These are phyloP conservation scores for Stenotaenia linearis DNA, from an alignment of 2,888 invertebrate species.

Conservation along the genomic window DNA sequence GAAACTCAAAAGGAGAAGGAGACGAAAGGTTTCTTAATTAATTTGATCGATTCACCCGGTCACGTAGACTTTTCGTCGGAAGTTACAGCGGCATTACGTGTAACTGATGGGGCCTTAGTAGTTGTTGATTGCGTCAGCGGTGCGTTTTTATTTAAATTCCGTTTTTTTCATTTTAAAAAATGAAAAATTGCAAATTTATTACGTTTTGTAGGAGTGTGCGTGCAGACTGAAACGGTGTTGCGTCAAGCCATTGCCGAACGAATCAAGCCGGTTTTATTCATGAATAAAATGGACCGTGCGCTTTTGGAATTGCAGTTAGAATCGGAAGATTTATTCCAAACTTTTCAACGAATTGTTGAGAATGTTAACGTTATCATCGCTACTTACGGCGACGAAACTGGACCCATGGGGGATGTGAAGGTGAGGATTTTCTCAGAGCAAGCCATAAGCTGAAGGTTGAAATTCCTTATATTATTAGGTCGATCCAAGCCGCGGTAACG, in stretches of 20 bases:
- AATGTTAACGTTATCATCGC: constrained; percentile 99
- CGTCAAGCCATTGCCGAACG: constrained; percentile 99
- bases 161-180: not conserved
- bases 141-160: constrained; percentile 50
- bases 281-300: constrained; percentile 99
- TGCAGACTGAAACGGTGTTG: constrained; percentile 98
- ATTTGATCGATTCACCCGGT: constrained; percentile 98
- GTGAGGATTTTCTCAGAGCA: constrained; percentile 51
- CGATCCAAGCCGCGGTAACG: constrained; percentile 96
- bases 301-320: constrained; percentile 93
- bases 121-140: constrained; percentile 99
- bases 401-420: constrained; percentile 98
- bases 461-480: constrained; percentile 51
- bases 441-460: not conserved
- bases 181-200: not conserved
- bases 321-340: constrained; percentile 95
- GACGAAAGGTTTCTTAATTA: constrained; percentile 96
- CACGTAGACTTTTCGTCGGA: constrained; percentile 99
- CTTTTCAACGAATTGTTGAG: constrained; percentile 99
- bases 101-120: constrained; percentile 98
- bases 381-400: constrained; percentile 93
- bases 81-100: constrained; percentile 98
- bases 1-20: constrained; percentile 84
- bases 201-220: constrained; percentile 78
- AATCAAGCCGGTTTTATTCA: constrained; percentile 99